phyloP scores from a whole-genome alignment of 2,797 vertebrate genomes.

The Staurois parvus region DNA sequence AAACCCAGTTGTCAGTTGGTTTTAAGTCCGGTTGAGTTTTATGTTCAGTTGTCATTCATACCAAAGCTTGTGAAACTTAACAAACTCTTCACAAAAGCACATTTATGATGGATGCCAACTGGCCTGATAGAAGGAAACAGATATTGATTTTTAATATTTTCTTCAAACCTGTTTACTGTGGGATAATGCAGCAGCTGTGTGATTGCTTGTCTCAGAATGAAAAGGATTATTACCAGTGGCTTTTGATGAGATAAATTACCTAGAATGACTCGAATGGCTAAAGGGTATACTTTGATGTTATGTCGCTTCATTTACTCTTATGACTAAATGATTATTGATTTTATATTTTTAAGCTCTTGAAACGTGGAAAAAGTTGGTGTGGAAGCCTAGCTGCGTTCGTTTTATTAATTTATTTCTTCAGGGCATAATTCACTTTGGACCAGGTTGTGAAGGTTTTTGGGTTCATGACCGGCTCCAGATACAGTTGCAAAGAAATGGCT shows the following conservation, averaged over 20 bases:
- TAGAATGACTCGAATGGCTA: conserved; percentile 84
- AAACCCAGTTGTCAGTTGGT: conserved; percentile 69
- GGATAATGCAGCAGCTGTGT: conserved; percentile 83
- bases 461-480: conserved; percentile 84
- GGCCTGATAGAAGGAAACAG: conserved; percentile 89
- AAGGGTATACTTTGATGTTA: conserved; percentile 89
- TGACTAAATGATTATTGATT: conserved; percentile 97
- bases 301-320: conserved; percentile 91
- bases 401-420: conserved; percentile 89
- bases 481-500: conserved; percentile 85
- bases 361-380: conserved; percentile 86
- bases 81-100: conserved; percentile 78
- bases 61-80: conserved; percentile 71
- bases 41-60: conserved; percentile 72
- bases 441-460: conserved; percentile 83
- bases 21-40: conserved; percentile 65
- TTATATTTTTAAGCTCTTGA: conserved; percentile 88
- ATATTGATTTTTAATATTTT: conserved; percentile 94
- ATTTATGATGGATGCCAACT: conserved; percentile 89
- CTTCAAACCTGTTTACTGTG: conserved; percentile 87
- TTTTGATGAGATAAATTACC: conserved; percentile 89
- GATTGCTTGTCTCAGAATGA: conserved; percentile 81
- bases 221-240: conserved; percentile 84
- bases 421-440: conserved; percentile 84
- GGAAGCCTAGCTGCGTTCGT: conserved; percentile 81